phyloP scores from a whole-genome alignment of 2,113 vertebrate genomes.

The Melanostigma gelatinosum region DNA sequence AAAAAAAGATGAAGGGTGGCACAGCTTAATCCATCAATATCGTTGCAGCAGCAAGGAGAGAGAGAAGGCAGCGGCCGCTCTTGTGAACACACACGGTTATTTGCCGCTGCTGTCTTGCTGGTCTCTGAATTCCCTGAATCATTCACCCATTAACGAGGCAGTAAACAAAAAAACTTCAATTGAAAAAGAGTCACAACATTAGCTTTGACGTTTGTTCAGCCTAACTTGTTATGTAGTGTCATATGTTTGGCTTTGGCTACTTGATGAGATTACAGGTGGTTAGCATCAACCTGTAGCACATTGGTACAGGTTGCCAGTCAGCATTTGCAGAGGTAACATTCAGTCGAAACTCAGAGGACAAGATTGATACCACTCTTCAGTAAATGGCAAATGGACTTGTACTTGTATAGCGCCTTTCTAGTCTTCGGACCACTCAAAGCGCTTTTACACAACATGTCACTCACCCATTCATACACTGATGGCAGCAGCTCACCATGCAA shows the following conservation, averaged over 20 bases:
- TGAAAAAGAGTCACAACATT: neutral
- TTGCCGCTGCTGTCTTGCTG: neutral
- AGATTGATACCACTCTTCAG: too few species aligned
- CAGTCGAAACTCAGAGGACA: too few species aligned
- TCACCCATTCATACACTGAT: too few species aligned
- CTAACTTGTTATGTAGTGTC: neutral
- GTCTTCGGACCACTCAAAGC: too few species aligned
- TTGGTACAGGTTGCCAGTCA: neutral
- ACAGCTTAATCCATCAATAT: slow-evolving; percentile 24
- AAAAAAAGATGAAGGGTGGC: slow-evolving; percentile 24
- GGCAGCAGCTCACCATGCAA: too few species aligned
- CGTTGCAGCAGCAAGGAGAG: neutral
- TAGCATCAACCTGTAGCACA: neutral
- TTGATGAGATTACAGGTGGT: neutral
- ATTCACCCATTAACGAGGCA: neutral
- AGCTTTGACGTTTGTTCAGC: neutral
- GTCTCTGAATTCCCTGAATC: neutral
- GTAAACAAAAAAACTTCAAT: neutral
- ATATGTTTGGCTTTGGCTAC: neutral
- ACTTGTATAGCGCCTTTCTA: too few species aligned
- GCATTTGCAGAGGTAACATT: neutral
- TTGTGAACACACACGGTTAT: neutral
- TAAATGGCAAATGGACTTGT: too few species aligned
- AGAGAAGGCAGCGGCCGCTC: neutral
- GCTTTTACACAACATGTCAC: too few species aligned